Evolutionary conservation across 2,888 invertebrate genomes (phyloP).

Genomic region (Aleiodes leptofemur): DNA sequence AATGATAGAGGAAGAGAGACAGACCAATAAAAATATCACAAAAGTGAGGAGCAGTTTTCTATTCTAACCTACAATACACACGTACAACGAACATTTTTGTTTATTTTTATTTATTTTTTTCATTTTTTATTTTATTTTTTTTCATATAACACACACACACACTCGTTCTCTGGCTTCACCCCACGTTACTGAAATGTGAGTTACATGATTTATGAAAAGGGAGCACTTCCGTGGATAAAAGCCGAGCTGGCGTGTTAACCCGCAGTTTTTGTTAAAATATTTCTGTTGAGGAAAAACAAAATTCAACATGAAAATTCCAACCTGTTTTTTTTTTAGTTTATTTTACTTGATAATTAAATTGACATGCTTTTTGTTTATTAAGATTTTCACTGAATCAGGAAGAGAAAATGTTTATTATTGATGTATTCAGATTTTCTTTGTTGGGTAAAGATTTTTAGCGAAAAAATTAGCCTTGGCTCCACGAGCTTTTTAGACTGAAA

Average conservation of each 20-base stretch:
- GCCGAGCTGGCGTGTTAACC: slow-evolving; percentile 36
- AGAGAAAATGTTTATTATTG: too few species aligned
- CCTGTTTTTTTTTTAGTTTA: background rate
- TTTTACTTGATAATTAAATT: slow-evolving; percentile 14
- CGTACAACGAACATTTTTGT: background rate
- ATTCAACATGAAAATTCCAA: slow-evolving; percentile 13
- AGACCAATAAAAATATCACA: slow-evolving; percentile 28
- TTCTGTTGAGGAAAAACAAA: background rate
- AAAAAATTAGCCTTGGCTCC: too few species aligned
- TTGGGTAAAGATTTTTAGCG: too few species aligned
- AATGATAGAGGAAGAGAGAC: slow-evolving; percentile 25
- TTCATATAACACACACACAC: background rate
- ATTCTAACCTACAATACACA: slow-evolving; percentile 30
- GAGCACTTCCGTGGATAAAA: slow-evolving; percentile 36
- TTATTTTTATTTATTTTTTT: background rate
- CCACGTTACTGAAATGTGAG: slow-evolving; percentile 30
- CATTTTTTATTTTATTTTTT: background rate
- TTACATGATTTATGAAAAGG: slow-evolving; percentile 36
- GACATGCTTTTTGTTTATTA: slow-evolving; percentile 8
- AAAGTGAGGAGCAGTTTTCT: slow-evolving; percentile 24
- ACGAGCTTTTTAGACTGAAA: too few species aligned
- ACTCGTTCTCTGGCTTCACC: slow-evolving; percentile 10
- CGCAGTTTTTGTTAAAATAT: slow-evolving; percentile 27
- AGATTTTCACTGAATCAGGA: too few species aligned
- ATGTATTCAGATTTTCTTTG: too few species aligned